Evolutionary conservation across 1,140 invertebrate genomes (phyloP).

Genomic region (Zelostemma sp.): DNA sequence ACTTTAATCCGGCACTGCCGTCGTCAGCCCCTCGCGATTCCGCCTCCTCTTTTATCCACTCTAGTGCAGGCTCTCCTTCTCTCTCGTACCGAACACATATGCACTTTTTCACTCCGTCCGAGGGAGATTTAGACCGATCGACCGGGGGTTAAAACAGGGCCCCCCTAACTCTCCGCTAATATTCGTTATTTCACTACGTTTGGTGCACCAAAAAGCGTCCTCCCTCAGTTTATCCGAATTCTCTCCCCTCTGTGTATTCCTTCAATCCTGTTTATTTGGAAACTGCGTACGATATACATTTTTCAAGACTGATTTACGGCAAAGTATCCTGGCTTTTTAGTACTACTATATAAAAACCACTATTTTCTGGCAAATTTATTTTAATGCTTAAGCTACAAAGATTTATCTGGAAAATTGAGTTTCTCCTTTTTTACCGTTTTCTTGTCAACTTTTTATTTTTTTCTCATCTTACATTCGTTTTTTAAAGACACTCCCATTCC

Average conservation of each 20-base stretch:
- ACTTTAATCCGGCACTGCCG: constrained; percentile 36
- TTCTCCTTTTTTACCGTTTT: too few relatives aligned
- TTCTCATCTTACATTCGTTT: too few relatives aligned
- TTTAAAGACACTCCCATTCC: too few relatives aligned
- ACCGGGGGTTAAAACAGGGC: constrained; percentile 36
- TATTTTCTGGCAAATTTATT: too few relatives aligned
- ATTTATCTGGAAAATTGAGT: too few relatives aligned
- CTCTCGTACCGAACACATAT: not conserved
- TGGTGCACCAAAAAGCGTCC: constrained; percentile 35
- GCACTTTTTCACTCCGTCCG: constrained; percentile 18
- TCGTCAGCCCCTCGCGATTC: constrained; percentile 30
- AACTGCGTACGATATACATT: too few relatives aligned
- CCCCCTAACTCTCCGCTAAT: constrained; percentile 35
- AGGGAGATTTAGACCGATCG: constrained; percentile 46
- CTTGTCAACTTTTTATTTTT: too few relatives aligned
- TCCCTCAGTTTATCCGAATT: constrained; percentile 19
- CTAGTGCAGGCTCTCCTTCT: not conserved
- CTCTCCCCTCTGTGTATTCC: not conserved
- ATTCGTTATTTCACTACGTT: constrained; percentile 42
- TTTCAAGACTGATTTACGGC: too few relatives aligned
- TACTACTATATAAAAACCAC: too few relatives aligned
- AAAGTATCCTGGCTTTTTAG: too few relatives aligned
- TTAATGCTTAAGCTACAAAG: too few relatives aligned
- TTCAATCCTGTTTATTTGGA: too few relatives aligned
- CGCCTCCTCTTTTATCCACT: constrained; percentile 21